Base-by-base conservation (phyloP, 2,888 invertebrate genomes). In the Sinotaia quadrata region DNA sequence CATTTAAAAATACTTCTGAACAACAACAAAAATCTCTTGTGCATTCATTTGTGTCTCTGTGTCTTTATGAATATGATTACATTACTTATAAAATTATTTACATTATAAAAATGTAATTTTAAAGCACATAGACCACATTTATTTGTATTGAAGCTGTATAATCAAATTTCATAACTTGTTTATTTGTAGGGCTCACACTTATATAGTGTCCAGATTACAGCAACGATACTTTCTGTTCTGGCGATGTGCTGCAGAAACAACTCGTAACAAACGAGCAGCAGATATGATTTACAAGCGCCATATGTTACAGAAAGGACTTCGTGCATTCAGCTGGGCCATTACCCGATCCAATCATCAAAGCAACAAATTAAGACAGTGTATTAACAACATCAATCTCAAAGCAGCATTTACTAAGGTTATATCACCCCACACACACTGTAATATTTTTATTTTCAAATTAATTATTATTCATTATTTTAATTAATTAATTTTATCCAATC, bases 321-420 rank as follows among this genome's bases (percentile, higher is more conserved):
- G 78, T 34, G 84, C 80, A 1, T 80, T 84, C 59, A 76, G 73
- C 56, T 82, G 82, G 81, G 80, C 84, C n/a, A 78, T 84, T 52
- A 79, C 77, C 63, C 71, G 79, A 2, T 81, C 81, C 10, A 76
- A 75, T 51, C 75, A 80, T 24, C 72, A 77, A 49, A 73, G 74
- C 37, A 76, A 78, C 56, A 81, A 76, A n/a, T 75, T 82, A n/a
- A 75, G 77, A 61, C 69, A 74, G 31, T 75, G 75, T 36, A 69
- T 80, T 18, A 75, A 74, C 21, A 65, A 56, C 8, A 76, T 80
- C 37, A 60, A 74, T 24, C 29, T 80, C 21, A 68, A 71, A 1
- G 67, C 75, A 15, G 67, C 68, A 27, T 82, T 82, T 71, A 56
- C 49, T 10, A 82, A 82, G 78, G 83, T n/a, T n/a, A n/a, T n/a